Percentiles rank a stretch among this genome's conserved stretches.
These are phyloP conservation scores for Coranthus polyacanthus DNA, from an alignment of 2,797 vertebrate species.

Conservation along the genomic window DNA sequence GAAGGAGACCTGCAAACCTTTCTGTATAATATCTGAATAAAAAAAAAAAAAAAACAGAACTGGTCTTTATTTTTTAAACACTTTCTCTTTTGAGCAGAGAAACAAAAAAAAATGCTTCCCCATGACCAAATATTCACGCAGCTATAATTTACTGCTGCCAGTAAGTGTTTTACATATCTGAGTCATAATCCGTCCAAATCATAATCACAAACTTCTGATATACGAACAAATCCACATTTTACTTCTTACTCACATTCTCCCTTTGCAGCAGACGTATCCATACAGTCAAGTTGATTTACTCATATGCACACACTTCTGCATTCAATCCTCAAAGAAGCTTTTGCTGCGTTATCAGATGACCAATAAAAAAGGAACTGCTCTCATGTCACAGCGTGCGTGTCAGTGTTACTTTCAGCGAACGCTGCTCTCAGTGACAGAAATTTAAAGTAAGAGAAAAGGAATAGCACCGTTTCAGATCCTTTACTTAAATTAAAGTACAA, in stretches of 20 bases:
- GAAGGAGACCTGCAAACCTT: conserved; percentile 14
- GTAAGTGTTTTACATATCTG: conserved; percentile 26
- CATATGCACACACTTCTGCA: conserved; percentile 66
- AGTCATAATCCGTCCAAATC: conserved; percentile 2
- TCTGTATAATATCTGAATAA: too few relatives aligned
- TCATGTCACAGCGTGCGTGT: neutral
- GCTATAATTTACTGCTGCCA: neutral
- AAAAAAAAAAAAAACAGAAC: too few relatives aligned
- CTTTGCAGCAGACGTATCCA: neutral
- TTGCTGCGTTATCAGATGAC: conserved; percentile 15
- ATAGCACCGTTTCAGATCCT: too few relatives aligned
- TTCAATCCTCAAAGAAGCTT: conserved; percentile 26
- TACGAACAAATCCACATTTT: too few relatives aligned
- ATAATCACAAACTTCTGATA: neutral
- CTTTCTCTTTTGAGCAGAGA: too few relatives aligned
- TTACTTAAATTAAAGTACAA: too few relatives aligned
- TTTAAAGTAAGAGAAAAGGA: neutral
- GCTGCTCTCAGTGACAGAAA: neutral
- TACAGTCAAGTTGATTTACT: conserved; percentile 35
- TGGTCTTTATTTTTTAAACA: too few relatives aligned
- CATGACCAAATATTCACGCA: neutral
- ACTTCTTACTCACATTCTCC: conserved; percentile 38
- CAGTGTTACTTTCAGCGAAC: neutral
- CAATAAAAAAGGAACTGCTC: conserved; percentile 63
- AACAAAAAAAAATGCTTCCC: neutral